Conservation (phyloP, 1,140 invertebrate species). For the Adoxophyes honmai region DNA sequence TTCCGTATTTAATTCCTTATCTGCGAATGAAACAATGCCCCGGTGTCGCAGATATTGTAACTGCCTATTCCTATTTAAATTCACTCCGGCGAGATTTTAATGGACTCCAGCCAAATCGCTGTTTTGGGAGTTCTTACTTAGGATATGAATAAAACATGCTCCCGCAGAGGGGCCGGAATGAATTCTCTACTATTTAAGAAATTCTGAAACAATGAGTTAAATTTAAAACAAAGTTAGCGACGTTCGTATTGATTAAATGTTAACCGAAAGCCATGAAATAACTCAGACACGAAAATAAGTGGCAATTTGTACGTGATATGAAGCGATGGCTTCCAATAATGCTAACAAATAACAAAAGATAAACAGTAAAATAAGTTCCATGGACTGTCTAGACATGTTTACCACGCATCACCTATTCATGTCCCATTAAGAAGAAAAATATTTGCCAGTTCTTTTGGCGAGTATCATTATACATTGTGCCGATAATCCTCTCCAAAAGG, state of each 20-base stretch:
- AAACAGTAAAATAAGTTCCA: background rate
- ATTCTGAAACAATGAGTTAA: constrained; percentile 5
- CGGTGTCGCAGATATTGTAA: background rate
- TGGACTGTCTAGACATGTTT: background rate
- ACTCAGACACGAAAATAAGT: background rate
- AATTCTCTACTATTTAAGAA: constrained; percentile 31
- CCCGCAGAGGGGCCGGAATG: constrained; percentile 18
- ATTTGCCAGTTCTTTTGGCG: too few species aligned
- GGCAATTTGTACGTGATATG: background rate
- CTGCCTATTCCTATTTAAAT: constrained; percentile 36
- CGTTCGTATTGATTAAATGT: background rate
- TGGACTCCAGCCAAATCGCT: constrained; percentile 54
- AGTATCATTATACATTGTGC: too few species aligned
- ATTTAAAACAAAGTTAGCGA: background rate
- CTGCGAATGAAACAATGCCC: background rate
- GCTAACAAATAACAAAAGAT: background rate
- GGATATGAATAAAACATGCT: constrained; percentile 64
- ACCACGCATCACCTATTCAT: too few species aligned
- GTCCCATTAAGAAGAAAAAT: too few species aligned
- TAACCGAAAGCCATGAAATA: background rate
- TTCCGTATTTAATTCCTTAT: background rate
- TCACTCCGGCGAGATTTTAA: constrained; percentile 50
- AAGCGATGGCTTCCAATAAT: background rate
- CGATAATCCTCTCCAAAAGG: too few species aligned
- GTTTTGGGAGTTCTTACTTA: constrained; percentile 48